Conservation (phyloP, 2,113 vertebrate genomes). For the Ophiodon elongatus region DNA sequence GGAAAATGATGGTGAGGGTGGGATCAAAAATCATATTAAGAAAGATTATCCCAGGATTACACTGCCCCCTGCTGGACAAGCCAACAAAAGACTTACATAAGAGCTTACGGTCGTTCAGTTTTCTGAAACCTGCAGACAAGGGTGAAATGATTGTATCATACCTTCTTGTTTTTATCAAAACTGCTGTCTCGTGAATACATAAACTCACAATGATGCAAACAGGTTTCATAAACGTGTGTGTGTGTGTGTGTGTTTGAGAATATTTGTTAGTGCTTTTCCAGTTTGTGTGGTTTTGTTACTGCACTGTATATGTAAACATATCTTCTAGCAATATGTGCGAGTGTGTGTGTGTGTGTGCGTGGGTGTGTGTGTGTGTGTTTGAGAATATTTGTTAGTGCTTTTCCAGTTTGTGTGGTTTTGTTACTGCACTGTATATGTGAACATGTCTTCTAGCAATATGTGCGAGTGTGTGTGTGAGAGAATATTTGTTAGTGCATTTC, state of each 20-base stretch:
- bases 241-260: neutral
- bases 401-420: neutral
- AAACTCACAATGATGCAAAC: neutral
- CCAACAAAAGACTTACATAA: slow-evolving; percentile 27
- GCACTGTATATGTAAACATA: neutral
- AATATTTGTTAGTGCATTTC: neutral
- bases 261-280: neutral
- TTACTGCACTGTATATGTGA: neutral
- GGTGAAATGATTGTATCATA: neutral
- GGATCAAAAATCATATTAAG: slow-evolving; percentile 2
- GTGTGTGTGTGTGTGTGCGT: neutral
- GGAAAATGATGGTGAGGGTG: slow-evolving; percentile 48
- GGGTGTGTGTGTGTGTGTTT: neutral
- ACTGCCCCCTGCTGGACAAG: slow-evolving; percentile 73
- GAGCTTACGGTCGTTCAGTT: slow-evolving; percentile 7
- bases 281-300: neutral
- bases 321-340: neutral
- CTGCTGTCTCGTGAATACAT: neutral
- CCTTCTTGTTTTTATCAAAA: neutral
- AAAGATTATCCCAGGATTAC: slow-evolving; percentile 1
- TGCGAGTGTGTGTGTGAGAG: too few relatives aligned
- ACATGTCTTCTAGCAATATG: neutral
- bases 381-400: neutral
- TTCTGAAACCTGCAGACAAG: neutral
- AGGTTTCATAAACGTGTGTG: neutral